Evolutionary conservation across 1,140 invertebrate species (phyloP).

Genomic region (Cataglyphis hispanica): DNA sequence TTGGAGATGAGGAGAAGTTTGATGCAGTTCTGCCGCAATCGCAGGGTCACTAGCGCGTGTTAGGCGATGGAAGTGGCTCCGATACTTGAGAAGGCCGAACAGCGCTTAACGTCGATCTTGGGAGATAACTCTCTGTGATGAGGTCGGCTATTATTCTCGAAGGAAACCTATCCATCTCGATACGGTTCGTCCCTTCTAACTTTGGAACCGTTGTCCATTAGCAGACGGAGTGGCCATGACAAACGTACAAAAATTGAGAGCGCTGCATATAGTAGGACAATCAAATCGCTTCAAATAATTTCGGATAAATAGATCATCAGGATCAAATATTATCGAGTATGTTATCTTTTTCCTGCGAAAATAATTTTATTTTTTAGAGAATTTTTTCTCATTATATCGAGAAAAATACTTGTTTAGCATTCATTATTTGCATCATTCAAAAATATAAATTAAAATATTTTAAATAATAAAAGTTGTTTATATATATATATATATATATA

Average conservation of each 20-base stretch:
- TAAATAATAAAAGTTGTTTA: background rate
- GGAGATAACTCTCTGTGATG: constrained; percentile 59
- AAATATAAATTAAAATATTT: background rate
- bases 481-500: too few species aligned
- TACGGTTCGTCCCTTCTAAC: constrained; percentile 38
- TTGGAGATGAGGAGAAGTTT: constrained; percentile 48
- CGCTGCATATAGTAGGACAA: background rate
- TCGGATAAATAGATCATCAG: background rate
- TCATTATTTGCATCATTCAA: background rate
- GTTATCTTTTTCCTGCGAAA: background rate
- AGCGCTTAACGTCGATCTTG: constrained; percentile 57
- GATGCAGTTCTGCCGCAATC: constrained; percentile 60
- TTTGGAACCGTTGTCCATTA: constrained; percentile 18
- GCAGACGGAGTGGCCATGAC: background rate
- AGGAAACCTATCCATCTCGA: constrained; percentile 61
- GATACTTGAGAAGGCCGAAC: constrained; percentile 57
- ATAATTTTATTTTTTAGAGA: background rate
- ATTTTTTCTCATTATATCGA: background rate
- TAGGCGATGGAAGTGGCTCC: constrained; percentile 58
- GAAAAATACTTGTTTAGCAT: background rate
- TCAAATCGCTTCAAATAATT: constrained; percentile 18
- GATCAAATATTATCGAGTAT: background rate
- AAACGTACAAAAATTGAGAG: constrained; percentile 2
- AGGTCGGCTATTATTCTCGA: constrained; percentile 64
- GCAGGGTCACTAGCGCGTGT: constrained; percentile 53